Conservation (phyloP, 2,888 invertebrate genomes). For the Pseudolycoriella hygida region DNA sequence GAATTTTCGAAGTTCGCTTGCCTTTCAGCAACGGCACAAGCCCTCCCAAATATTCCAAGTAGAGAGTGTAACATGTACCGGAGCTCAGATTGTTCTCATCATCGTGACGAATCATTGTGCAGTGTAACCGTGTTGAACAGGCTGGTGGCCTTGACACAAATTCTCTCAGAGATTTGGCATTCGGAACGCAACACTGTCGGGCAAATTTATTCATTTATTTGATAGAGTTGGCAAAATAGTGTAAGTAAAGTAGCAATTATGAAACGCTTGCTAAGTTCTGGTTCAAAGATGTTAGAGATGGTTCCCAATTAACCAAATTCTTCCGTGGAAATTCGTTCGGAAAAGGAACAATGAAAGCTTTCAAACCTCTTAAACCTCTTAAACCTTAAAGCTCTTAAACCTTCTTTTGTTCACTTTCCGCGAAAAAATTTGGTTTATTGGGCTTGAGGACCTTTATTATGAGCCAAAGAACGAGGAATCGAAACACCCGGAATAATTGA, state of each 20-base stretch:
- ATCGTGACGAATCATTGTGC: constrained; percentile 92
- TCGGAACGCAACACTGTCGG: constrained; percentile 81
- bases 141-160: constrained; percentile 87
- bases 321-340: too few species aligned
- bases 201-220: neutral
- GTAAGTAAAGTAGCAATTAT: too few species aligned
- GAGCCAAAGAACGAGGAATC: too few species aligned
- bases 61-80: constrained; percentile 70
- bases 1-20: constrained; percentile 85
- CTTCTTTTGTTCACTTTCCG: too few species aligned
- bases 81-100: constrained; percentile 53
- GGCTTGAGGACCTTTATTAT: too few species aligned
- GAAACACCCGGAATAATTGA: too few species aligned
- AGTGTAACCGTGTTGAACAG: constrained; percentile 74
- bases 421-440: too few species aligned
- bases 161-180: constrained; percentile 66
- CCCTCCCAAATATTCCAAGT: constrained; percentile 90
- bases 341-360: neutral
- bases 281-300: neutral
- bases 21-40: constrained; percentile 91
- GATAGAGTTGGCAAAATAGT: neutral
- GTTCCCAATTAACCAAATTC: too few species aligned
- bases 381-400: too few species aligned
- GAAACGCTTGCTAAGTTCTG: neutral
- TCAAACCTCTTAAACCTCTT: too few species aligned